phyloP scores from a whole-genome alignment of 2,888 invertebrate genomes.

The Operophtera brumata region DNA sequence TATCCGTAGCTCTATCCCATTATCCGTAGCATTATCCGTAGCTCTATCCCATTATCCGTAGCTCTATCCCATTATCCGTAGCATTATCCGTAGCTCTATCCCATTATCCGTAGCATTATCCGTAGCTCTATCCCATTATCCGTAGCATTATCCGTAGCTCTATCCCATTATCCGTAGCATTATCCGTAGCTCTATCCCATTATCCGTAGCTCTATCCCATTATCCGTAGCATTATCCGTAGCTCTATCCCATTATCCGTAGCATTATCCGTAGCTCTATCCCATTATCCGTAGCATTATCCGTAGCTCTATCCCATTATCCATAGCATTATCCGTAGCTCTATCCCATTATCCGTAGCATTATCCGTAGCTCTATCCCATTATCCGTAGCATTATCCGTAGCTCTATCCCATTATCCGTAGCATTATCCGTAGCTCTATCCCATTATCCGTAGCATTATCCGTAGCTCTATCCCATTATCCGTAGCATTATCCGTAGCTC shows the following conservation, averaged over 20 bases:
- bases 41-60: neutral
- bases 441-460: too few species aligned
- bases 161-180: neutral
- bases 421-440: too few species aligned
- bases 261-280: neutral
- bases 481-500: too few species aligned
- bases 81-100: too few species aligned
- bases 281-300: neutral
- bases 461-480: too few species aligned
- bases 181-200: neutral
- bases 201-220: too few species aligned
- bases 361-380: too few species aligned
- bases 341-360: neutral
- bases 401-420: too few species aligned
- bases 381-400: too few species aligned
- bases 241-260: too few species aligned
- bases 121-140: neutral
- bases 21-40: neutral
- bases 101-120: neutral
- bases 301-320: neutral
- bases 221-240: neutral
- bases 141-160: neutral
- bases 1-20: neutral
- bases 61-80: too few species aligned
- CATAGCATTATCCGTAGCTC: neutral